These are phyloP conservation scores for Haemorhous mexicanus DNA, from an alignment of 2,113 vertebrate genomes.

Conservation along the genomic window DNA sequence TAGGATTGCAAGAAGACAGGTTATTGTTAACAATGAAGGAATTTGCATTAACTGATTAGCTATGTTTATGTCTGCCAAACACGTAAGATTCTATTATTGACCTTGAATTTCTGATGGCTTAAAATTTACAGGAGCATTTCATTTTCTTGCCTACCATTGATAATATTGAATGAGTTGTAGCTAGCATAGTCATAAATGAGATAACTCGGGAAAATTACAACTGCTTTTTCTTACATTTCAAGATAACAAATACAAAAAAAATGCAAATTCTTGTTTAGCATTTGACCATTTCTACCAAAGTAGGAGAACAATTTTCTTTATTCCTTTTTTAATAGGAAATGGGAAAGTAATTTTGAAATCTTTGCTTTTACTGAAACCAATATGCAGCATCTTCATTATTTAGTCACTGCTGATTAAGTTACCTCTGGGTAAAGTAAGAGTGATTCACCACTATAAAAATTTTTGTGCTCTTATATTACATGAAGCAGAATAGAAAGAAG, in stretches of 20 bases:
- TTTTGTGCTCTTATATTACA: neutral
- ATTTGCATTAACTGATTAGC: neutral
- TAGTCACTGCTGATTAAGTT: conserved; percentile 34
- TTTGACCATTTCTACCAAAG: conserved; percentile 12
- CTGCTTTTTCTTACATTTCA: neutral
- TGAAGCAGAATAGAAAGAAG: conserved; percentile 23
- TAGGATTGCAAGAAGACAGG: neutral
- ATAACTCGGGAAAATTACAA: neutral
- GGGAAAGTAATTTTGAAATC: conserved; percentile 33
- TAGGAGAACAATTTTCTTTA: conserved; percentile 38
- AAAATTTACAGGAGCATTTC: neutral
- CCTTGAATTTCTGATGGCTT: neutral
- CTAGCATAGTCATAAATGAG: neutral
- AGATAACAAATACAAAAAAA: neutral
- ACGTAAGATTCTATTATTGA: neutral
- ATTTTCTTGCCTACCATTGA: neutral
- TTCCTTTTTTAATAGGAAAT: neutral
- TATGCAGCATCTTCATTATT: conserved; percentile 21
- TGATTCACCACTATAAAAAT: neutral
- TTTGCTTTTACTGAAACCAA: conserved; percentile 43
- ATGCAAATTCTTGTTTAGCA: neutral
- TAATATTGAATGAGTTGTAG: neutral
- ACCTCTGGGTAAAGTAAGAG: conserved; percentile 39
- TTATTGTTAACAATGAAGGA: neutral
- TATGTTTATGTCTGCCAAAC: neutral